Evolutionary conservation across 2,888 invertebrate species (phyloP).

Genomic region (Plagodis pulveraria): DNA sequence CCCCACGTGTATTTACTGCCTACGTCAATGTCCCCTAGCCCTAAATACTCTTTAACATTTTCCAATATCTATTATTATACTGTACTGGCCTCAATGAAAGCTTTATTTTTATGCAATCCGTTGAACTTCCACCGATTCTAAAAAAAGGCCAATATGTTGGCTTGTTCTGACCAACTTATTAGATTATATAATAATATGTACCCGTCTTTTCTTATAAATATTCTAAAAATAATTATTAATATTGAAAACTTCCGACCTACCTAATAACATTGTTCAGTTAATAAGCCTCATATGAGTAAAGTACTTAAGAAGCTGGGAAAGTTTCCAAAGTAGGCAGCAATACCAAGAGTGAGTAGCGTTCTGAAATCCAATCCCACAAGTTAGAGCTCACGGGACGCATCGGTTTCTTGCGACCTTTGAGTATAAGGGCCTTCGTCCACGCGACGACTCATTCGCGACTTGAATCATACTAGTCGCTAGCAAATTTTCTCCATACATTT

Average conservation of each 20-base stretch:
- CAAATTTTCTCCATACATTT: no score
- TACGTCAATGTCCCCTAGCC: not conserved
- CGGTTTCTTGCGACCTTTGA: conserved; percentile 46
- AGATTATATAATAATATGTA: not conserved
- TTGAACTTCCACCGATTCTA: not conserved
- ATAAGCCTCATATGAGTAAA: conserved; percentile 16
- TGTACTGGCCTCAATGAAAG: not conserved
- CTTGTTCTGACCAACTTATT: not conserved
- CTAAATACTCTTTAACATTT: not conserved
- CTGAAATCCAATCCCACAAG: conserved; percentile 43
- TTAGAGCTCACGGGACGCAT: conserved; percentile 52
- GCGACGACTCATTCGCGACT: no score
- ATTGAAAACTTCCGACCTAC: not conserved
- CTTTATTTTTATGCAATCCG: not conserved
- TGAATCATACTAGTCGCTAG: no score
- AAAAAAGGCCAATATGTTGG: not conserved
- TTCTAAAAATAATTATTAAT: not conserved
- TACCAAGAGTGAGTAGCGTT: conserved; percentile 29
- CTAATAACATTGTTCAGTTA: conserved; percentile 5
- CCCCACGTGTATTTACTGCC: no score
- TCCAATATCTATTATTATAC: not conserved
- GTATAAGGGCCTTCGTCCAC: conserved; percentile 25
- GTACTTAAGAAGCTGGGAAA: conserved; percentile 27
- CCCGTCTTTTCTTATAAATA: not conserved
- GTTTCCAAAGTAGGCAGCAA: conserved; percentile 24